Evolutionary conservation across 2,888 invertebrate genomes (phyloP).

Genomic region (Plagodis pulveraria): DNA sequence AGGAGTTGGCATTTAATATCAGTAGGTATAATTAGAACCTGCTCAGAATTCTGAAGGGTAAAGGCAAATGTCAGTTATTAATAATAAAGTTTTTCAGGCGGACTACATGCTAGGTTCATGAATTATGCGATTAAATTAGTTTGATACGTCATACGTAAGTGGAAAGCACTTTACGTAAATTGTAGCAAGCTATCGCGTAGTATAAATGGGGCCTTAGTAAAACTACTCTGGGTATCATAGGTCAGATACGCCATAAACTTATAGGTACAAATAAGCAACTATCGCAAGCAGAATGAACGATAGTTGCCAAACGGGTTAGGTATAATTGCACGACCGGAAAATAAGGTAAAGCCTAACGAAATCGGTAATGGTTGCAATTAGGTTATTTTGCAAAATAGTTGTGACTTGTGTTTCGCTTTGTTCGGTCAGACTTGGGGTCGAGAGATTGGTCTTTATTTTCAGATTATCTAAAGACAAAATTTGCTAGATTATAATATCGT

Average conservation of each 20-base stretch:
- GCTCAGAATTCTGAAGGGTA: no score
- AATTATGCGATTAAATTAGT: neutral
- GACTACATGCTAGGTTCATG: no score
- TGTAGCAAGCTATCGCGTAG: neutral
- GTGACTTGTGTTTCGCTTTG: constrained; percentile 5
- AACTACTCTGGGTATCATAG: constrained; percentile 10
- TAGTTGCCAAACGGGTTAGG: constrained; percentile 26
- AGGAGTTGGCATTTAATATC: no score
- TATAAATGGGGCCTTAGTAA: constrained; percentile 5
- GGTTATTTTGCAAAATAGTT: constrained; percentile 12
- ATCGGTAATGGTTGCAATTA: constrained; percentile 11
- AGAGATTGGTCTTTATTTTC: constrained; percentile 1
- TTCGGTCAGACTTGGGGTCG: constrained; percentile 2
- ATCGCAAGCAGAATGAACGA: constrained; percentile 8
- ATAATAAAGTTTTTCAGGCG: no score
- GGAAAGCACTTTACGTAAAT: no score
- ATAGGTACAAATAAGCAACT: constrained; percentile 12
- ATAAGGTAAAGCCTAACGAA: constrained; percentile 14
- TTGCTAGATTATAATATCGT: no score
- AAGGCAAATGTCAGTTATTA: no score
- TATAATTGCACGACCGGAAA: constrained; percentile 21
- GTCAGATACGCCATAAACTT: constrained; percentile 9
- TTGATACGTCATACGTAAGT: neutral
- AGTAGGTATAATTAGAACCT: no score
- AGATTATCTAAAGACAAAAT: neutral